Evolutionary conservation across 1,140 invertebrate genomes (phyloP).

Genomic region (Drosophila insularis): DNA sequence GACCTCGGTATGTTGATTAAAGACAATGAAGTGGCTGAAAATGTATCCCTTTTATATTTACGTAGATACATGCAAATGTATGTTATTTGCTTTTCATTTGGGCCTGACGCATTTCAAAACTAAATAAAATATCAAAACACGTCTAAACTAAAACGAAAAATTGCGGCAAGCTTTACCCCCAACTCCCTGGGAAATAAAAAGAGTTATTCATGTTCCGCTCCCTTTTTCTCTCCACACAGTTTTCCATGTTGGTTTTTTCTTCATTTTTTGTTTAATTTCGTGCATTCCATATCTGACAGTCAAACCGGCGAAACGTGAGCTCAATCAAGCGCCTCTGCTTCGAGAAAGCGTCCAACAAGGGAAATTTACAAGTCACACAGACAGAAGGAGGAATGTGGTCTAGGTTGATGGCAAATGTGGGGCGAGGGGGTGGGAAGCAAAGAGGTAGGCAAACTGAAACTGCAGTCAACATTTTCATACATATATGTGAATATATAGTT

Average conservation of each 20-base stretch:
- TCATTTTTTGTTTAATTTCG: slow-evolving; percentile 62
- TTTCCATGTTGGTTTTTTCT: slow-evolving; percentile 24
- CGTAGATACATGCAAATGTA: background rate
- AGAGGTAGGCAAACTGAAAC: slow-evolving; percentile 17
- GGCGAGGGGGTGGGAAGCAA: too few relatives aligned
- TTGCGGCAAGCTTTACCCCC: slow-evolving; percentile 47
- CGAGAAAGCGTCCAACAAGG: slow-evolving; percentile 56
- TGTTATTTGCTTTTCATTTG: slow-evolving; percentile 28
- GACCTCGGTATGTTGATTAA: slow-evolving; percentile 41
- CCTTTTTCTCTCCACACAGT: background rate
- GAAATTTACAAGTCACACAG: slow-evolving; percentile 75
- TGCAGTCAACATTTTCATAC: slow-evolving; percentile 2
- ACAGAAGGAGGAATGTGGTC: slow-evolving; percentile 37
- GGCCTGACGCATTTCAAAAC: slow-evolving; percentile 31
- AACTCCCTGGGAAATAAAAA: slow-evolving; percentile 61
- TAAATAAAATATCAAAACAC: slow-evolving; percentile 51
- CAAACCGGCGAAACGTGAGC: slow-evolving; percentile 64
- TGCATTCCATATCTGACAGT: slow-evolving; percentile 49
- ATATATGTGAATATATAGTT: background rate
- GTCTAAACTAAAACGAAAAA: slow-evolving; percentile 51
- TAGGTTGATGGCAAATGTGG: slow-evolving; percentile 7
- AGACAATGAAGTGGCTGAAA: slow-evolving; percentile 61
- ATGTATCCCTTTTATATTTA: slow-evolving; percentile 11
- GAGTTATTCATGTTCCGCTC: slow-evolving; percentile 30
- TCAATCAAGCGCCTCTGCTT: slow-evolving; percentile 71